Base-by-base conservation (phyloP, 2,113 vertebrate genomes). In the Chamaetylas fuelleborni region DNA sequence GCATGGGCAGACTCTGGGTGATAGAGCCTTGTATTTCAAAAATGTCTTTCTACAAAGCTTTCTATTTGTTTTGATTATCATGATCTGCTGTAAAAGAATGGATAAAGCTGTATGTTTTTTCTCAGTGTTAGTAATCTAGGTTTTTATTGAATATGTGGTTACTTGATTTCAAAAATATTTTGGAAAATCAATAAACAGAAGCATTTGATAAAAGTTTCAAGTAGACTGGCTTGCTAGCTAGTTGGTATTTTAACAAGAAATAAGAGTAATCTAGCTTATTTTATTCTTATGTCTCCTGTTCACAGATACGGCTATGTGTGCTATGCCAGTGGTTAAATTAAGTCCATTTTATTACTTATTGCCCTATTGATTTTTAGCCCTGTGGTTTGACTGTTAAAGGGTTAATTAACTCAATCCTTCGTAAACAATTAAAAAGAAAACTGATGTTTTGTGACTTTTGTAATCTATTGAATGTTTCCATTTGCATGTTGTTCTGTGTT, bases 391-490 rank as follows among this genome's bases (percentile, higher is more conserved):
- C 95, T 96, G 93, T 98, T 96, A 97, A 95, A 81, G 92, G 60
- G 79, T 97, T 96, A 94, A 97, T 91, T 88, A 95, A 95, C 78
- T 91, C 20, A 58, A 91, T 94, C 92, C 89, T 96, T 97, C 95
- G 78, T 97, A 94, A 95, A 95, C 91, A 88, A 93, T 71, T 87
- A 3, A 54, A 64, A 87, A 19, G 4, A 96, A 96, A 91, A 50
- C 60, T 24, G 81, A 91, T 89, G 88, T 96, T 98, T 97, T 97
- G 91, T 97, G 98, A 95, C 74, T 97, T 98, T 97, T 97, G 84
- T 98, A 97, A 96, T 92, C 95, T 95, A 94, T 43, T 97, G 88
- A 96, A 88, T 97, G 97, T 98, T 97, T 96, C 97, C 96, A 97
- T 97, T 97, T 97, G 97, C 96, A 97, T 97, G 97, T 95, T 86